Base-by-base conservation (phyloP, 2,888 invertebrate species). In the Netelia virgata region DNA sequence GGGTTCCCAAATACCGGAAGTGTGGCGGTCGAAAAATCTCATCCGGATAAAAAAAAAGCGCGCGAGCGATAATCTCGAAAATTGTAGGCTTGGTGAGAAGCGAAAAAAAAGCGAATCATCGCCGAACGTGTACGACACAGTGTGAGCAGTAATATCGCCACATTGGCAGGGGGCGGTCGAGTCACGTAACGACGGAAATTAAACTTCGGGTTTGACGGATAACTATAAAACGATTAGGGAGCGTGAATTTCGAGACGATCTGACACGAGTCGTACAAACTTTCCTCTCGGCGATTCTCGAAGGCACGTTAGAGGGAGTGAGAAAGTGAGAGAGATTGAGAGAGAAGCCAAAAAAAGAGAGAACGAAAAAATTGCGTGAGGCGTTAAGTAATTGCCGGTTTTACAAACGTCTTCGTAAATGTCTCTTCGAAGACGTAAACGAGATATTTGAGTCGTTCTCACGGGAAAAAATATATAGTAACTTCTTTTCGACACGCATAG, bases 11-110 rank as follows among this genome's bases (percentile, higher is more conserved):
- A n/a, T 53, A 63, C 63, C 78, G 78, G 78, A 78, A 78, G 78
- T 78, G 53, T 63, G 53, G 53, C 41, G 43, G 16, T 28, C 20
- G 57, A 23, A n/a, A 16, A 53, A 53, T 53, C 14, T 14, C 53
- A 10, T 28, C 18, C 18, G 28, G 63, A 74, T 28, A 16, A 74
- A 61, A 57, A 63, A 28, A 68, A 43, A 50, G 43, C 70, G 55
- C 55, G 59, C 9, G 82, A 73, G 68, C 84, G 81, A 81, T 81
- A 81, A 84, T 84, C 61, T 73, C 76, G 77, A 84, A 78, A 84
- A 84, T 84, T 84, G 84, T 73, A 73, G 84, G 84, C 68, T 76
- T 72, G n/a, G 36, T 61, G n/a, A 20, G 72, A 28, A 53, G 59
- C 61, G 36, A 57, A 64, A 53, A 16, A 16, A 20, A n/a, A 14